Base-by-base conservation (phyloP, 1,140 invertebrate genomes). In the Agrilus planipennis region DNA sequence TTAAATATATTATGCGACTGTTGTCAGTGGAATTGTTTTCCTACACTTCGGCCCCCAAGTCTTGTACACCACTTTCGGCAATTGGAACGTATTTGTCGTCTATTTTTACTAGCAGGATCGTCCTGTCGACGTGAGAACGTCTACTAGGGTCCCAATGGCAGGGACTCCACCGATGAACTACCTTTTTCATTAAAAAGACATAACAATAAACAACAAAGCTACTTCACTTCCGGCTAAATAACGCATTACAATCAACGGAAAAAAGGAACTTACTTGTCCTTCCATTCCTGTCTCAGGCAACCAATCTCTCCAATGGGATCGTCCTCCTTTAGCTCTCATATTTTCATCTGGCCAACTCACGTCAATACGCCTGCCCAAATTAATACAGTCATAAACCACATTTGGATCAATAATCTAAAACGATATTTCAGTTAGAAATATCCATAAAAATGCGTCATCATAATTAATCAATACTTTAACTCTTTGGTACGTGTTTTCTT, bases 51-150 rank as follows among this genome's bases (percentile, higher is more conserved):
- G 48, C 50, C 10, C 53, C 53, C 31, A 59, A 46, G 41, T 57
- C 51, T 46, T 82, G 75, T 6, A 93, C 79, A 31, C 88, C 89
- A 55, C 75, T 73, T 61, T 94, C 89, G 1, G 86, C 86, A 41
- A 96, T 89, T 12, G 90, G 90, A 37, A 96, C 89, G 64, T 80
- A 94, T 50, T 81, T 84, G 50, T 94, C 89, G 4, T 88, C 87
- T 35, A 94, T 87, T 62, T 90, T 84, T 1, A 96, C 75, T n/a
- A 96, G 72, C 1, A 93, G 65, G 25, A 96, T 89, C 14, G 81
- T 87, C 47, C 88, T 82, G 58, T 91, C 89, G 0, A 92, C 80
- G 57, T 93, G 86, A 10, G 89, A 93, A 4, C 90, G 72, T 31
- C 80, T 75, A 47, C 77, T 76, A 0, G 81, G 77, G 60, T 94